A percentile compares a stretch with the other conserved stretches of the same genome.
These are phyloP conservation scores for Lithosia quadra DNA, from an alignment of 2,888 invertebrate genomes.

Conservation along the genomic window DNA sequence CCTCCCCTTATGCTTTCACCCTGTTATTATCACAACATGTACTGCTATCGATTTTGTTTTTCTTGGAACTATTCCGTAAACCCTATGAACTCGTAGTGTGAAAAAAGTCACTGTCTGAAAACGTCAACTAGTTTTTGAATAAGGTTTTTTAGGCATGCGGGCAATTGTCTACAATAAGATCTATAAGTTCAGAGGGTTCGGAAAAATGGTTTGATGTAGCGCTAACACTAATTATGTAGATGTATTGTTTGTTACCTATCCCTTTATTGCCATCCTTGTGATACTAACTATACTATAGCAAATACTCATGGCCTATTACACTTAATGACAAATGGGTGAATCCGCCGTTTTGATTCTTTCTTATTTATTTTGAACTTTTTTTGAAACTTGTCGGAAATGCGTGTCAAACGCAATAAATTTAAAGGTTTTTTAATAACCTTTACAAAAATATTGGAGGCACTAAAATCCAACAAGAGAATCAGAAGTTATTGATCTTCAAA, in stretches of 20 bases:
- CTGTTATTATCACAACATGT: constrained; percentile 24
- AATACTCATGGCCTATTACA: constrained; percentile 10
- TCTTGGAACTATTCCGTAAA: constrained; percentile 4
- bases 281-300: constrained; percentile 13
- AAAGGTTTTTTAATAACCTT: too few species aligned
- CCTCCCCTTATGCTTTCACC: constrained; percentile 26
- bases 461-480: too few species aligned
- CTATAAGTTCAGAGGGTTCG: not conserved
- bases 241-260: constrained; percentile 4
- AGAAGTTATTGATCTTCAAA: too few species aligned
- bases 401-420: too few species aligned
- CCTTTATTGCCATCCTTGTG: constrained; percentile 9
- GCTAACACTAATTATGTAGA: not conserved
- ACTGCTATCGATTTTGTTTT: constrained; percentile 14
- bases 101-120: not conserved
- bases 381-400: too few species aligned
- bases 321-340: too few species aligned
- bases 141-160: not conserved
- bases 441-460: too few species aligned
- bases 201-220: not conserved
- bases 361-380: too few species aligned
- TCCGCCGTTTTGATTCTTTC: too few species aligned
- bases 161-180: not conserved
- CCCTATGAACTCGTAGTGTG: constrained; percentile 3
- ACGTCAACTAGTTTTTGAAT: not conserved